A percentile compares a stretch with the other conserved stretches of the same genome.
phyloP scores from a whole-genome alignment of 2,888 invertebrate genomes.

The Blastobasis lacticolella region DNA sequence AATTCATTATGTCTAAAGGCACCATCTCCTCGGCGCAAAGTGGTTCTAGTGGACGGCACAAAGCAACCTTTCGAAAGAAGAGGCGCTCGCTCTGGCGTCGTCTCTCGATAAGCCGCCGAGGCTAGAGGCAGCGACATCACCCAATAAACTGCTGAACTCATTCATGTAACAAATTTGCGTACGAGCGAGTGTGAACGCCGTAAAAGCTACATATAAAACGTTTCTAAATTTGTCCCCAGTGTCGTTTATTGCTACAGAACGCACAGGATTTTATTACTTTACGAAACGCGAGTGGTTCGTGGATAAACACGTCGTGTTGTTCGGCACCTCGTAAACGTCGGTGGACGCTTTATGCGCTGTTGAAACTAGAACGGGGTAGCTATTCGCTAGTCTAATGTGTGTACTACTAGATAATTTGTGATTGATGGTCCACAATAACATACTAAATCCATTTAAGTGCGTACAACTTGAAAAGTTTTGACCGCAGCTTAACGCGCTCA shows the following conservation, averaged over 20 bases:
- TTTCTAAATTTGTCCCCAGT: constrained; percentile 3
- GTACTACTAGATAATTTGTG: no score
- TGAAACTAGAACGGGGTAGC: background rate
- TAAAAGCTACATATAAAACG: constrained; percentile 6
- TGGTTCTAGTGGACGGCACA: constrained; percentile 52
- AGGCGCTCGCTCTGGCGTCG: constrained; percentile 45
- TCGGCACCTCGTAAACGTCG: constrained; percentile 4
- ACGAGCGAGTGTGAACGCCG: constrained; percentile 4
- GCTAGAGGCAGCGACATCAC: no score
- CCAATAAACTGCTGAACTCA: no score
- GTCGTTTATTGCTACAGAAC: constrained; percentile 5
- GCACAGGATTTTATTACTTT: constrained; percentile 7
- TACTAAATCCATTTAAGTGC: no score
- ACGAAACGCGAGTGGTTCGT: constrained; percentile 1
- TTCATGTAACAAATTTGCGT: background rate
- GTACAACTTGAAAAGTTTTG: no score
- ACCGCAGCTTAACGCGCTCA: no score
- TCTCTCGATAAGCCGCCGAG: constrained; percentile 54
- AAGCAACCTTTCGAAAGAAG: constrained; percentile 57
- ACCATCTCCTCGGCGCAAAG: constrained; percentile 40
- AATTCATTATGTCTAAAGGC: constrained; percentile 37
- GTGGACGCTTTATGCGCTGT: constrained; percentile 7
- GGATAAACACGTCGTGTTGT: constrained; percentile 6
- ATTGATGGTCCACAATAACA: no score
- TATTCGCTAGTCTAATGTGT: no score